Conservation (phyloP, 2,113 vertebrate genomes). For the Bagarius yarrelli region DNA sequence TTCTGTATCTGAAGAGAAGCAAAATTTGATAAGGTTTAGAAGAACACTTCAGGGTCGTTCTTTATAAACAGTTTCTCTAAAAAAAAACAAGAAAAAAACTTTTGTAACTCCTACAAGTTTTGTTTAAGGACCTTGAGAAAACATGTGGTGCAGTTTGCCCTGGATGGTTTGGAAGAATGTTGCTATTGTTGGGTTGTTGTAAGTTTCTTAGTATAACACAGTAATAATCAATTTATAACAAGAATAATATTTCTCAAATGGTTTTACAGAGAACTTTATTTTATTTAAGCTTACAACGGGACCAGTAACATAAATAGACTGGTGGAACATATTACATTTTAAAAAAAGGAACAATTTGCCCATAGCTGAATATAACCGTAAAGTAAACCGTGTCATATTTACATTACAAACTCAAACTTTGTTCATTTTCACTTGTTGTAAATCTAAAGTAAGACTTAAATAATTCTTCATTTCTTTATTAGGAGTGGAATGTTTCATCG, state of each 20-base stretch:
- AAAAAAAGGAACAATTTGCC: neutral
- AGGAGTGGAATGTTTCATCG: neutral
- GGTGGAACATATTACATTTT: too few species aligned
- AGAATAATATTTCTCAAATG: neutral
- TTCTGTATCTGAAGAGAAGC: conserved; percentile 86
- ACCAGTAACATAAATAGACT: neutral
- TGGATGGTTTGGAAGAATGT: neutral
- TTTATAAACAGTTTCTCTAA: conserved; percentile 5
- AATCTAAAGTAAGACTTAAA: neutral
- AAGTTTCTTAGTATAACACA: neutral
- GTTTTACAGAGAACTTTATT: neutral
- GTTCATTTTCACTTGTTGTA: neutral
- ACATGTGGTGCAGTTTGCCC: neutral
- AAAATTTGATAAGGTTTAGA: conserved; percentile 43
- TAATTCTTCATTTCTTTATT: neutral
- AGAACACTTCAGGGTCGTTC: neutral
- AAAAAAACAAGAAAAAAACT: neutral
- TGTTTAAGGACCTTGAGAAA: conserved; percentile 10
- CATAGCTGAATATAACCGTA: neutral
- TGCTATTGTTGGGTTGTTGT: neutral
- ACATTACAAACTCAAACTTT: neutral
- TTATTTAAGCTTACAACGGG: conserved; percentile 3
- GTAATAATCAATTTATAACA: conserved; percentile 13
- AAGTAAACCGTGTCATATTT: neutral
- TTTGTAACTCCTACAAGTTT: neutral